Evolutionary conservation across 2,888 invertebrate species (phyloP), one percentile per base, ranked within the genome.

Genomic region (Mesochorus sp.): DNA sequence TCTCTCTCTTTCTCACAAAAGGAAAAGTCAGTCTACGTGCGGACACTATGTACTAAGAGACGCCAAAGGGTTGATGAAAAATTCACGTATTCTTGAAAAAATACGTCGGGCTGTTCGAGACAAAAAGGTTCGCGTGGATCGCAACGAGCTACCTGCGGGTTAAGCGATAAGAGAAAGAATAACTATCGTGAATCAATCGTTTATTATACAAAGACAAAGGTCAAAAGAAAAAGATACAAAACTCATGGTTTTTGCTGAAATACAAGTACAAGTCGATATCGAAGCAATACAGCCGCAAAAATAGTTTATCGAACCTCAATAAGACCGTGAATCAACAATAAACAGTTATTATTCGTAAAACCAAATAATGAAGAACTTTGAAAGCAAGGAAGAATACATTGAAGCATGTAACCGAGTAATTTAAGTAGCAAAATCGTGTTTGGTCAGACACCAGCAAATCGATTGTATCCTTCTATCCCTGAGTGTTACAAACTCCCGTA

Each of bases 31-130:
- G 12, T 2, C 17, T 12, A 4, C 17, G 3, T 2, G 19, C 31
- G 4, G 28, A 19, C 26, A 26, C 42, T 26, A 39, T 21, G 44
- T 28, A 21, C 6, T 5, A 12, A 28, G 6, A 51, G 21, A 10
- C 10, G 14, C 19, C 37, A n/a, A 66, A 39, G 24, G 19, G 26
- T n/a, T 21, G 31, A 66, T 51, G 17, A 51, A 66, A 53, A 66
- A 66, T 64, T 34, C 31, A 64, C 34, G 31, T 64, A 19, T 64
- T 31, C 49, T 5, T 49, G 24, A 12, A 47, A 42, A 6, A 39
- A 39, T 10, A 24, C 12, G 21, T 12, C 34, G 8, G 19, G 17
- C 5, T 8, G 10, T 6, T 10, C 14, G 12, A 66, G 26, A 53
- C 12, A 10, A 37, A 51, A 51, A 51, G 44, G 6, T 8, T 19